Conservation (phyloP, 2,888 invertebrate genomes). For the Clistopyga incitator region DNA sequence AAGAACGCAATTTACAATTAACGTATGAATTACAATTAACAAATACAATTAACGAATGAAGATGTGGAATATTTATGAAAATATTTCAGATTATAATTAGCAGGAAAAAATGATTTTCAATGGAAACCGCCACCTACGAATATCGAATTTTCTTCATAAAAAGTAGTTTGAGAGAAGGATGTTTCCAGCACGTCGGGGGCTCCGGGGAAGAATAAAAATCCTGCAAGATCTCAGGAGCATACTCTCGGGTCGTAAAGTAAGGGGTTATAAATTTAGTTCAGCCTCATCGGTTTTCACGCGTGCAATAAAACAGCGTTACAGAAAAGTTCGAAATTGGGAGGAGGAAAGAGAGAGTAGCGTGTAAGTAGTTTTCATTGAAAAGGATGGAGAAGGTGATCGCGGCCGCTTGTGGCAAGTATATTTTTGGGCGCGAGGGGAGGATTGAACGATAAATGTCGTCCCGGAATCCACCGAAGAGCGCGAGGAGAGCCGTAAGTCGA, state of each 20-base stretch:
- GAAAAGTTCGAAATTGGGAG: neutral
- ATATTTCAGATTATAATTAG: no score
- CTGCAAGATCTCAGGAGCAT: constrained; percentile 27
- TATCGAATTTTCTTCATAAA: no score
- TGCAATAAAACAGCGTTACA: neutral
- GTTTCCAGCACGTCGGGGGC: no score
- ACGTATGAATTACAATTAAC: no score
- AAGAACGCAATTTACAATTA: no score
- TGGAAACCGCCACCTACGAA: no score
- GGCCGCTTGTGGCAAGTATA: neutral
- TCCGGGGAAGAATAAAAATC: neutral
- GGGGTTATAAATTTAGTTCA: constrained; percentile 39
- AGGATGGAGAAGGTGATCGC: neutral
- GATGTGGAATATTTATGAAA: no score
- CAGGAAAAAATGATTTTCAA: no score
- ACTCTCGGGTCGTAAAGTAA: constrained; percentile 28
- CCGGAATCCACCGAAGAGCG: constrained; percentile 44
- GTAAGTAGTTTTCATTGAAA: constrained; percentile 1
- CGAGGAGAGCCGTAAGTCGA: constrained; percentile 55
- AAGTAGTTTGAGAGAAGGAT: no score
- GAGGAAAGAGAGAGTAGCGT: neutral
- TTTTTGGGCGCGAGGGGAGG: constrained; percentile 21
- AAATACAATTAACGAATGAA: no score
- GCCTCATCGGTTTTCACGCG: neutral
- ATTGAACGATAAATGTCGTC: constrained; percentile 41